Percentiles rank a stretch among this genome's conserved stretches.
phyloP scores from a whole-genome alignment of 2,888 invertebrate species.

The Pherbina coryleti region DNA sequence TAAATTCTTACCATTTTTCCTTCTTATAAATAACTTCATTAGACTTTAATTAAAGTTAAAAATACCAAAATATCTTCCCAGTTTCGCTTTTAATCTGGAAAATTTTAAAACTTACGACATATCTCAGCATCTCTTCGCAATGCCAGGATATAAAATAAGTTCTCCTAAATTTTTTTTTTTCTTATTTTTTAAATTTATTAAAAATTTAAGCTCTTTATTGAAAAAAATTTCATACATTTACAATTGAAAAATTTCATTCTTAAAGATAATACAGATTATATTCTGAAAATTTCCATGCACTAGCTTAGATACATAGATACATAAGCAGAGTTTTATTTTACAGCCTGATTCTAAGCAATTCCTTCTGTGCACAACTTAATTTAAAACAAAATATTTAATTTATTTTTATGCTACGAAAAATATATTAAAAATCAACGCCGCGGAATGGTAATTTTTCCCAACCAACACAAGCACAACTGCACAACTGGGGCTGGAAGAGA shows the following conservation, averaged over 20 bases:
- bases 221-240: conserved; percentile 24
- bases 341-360: not conserved
- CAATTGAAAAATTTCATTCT: conserved; percentile 1
- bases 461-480: not conserved
- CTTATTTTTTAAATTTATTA: not conserved
- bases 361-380: conserved; percentile 10
- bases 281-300: not conserved
- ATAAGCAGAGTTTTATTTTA: not conserved
- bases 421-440: conserved; percentile 2
- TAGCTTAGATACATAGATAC: not conserved
- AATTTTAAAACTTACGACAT: too few species aligned
- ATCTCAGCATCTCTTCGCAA: too few species aligned
- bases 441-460: conserved; percentile 2
- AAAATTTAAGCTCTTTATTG: conserved; percentile 20
- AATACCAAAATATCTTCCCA: too few species aligned
- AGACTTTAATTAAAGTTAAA: too few species aligned
- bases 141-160: too few species aligned
- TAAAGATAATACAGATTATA: too few species aligned
- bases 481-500: not conserved
- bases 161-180: too few species aligned
- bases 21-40: too few species aligned
- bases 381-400: conserved; percentile 28
- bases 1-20: too few species aligned
- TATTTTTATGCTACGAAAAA: conserved; percentile 19
- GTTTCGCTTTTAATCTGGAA: too few species aligned